phyloP scores from a whole-genome alignment of 23 tunicate species.

The Styela plicata region DNA sequence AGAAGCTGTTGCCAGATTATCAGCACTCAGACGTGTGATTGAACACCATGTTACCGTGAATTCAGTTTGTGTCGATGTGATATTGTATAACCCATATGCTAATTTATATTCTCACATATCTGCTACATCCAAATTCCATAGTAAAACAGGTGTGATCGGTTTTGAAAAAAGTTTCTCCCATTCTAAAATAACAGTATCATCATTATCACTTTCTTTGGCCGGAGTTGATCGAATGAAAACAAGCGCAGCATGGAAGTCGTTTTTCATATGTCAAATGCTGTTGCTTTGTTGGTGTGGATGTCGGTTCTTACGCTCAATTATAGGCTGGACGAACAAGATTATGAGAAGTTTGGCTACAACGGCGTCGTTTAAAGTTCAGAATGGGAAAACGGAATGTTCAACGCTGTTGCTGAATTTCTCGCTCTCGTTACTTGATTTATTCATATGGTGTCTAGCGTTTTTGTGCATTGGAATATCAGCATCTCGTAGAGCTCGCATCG shows the following conservation, averaged over 20 bases:
- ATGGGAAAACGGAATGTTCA: not conserved
- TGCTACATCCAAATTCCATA: not conserved
- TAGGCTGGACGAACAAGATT: not conserved
- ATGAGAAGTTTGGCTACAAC: not conserved
- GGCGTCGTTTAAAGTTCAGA: not conserved
- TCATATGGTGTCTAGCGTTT: not conserved
- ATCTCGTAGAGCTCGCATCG: not conserved
- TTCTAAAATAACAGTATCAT: not conserved
- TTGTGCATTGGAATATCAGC: slow-evolving; percentile 4
- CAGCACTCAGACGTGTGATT: not conserved
- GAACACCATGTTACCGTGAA: not conserved
- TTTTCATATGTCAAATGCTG: slow-evolving; percentile 7
- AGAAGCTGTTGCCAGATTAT: not conserved
- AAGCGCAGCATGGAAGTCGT: not conserved
- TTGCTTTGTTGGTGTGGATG: slow-evolving; percentile 1
- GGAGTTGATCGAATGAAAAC: not conserved
- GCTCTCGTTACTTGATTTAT: not conserved
- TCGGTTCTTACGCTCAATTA: not conserved
- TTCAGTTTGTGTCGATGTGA: slow-evolving; percentile 1
- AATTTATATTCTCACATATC: slow-evolving; percentile 17
- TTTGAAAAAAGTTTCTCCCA: not conserved
- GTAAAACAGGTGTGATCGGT: not conserved
- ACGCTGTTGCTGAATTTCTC: not conserved
- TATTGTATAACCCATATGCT: slow-evolving; percentile 20
- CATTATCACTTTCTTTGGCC: not conserved